Evolutionary conservation across 1,140 invertebrate species (phyloP).

Genomic region (Drosophila kurseongensis): DNA sequence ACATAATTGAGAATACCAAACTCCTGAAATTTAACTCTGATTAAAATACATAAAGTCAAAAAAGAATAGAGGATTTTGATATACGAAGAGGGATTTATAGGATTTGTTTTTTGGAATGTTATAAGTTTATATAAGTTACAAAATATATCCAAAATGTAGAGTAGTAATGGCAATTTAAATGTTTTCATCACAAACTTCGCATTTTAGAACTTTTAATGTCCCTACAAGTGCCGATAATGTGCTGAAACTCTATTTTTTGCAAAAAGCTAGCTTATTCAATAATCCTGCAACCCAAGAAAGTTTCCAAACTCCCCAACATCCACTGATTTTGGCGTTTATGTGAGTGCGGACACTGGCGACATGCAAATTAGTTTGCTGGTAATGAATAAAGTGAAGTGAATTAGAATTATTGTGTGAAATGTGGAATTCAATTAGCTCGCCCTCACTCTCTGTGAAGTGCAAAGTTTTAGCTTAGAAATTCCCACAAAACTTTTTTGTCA

Average conservation of each 20-base stretch:
- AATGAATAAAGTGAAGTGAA: slow-evolving; percentile 65
- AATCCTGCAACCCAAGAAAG: slow-evolving; percentile 18
- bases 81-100: no score
- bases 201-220: background rate
- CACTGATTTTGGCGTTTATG: slow-evolving; percentile 35
- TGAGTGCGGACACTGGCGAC: slow-evolving; percentile 37
- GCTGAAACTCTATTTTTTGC: slow-evolving; percentile 16
- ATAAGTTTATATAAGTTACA: no score
- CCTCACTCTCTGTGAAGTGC: slow-evolving; percentile 16
- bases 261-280: background rate
- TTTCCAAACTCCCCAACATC: slow-evolving; percentile 32
- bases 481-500: background rate
- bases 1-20: no score
- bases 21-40: background rate
- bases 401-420: slow-evolving; percentile 67
- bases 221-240: slow-evolving; percentile 49
- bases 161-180: no score
- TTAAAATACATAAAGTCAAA: background rate
- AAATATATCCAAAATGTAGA: no score
- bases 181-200: no score
- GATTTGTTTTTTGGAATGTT: no score
- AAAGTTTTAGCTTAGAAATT: slow-evolving; percentile 23
- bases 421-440: slow-evolving; percentile 64
- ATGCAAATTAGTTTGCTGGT: slow-evolving; percentile 69
- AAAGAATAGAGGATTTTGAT: background rate